Conservation (phyloP, 2,113 vertebrate genomes). For the Scolopax mira region DNA sequence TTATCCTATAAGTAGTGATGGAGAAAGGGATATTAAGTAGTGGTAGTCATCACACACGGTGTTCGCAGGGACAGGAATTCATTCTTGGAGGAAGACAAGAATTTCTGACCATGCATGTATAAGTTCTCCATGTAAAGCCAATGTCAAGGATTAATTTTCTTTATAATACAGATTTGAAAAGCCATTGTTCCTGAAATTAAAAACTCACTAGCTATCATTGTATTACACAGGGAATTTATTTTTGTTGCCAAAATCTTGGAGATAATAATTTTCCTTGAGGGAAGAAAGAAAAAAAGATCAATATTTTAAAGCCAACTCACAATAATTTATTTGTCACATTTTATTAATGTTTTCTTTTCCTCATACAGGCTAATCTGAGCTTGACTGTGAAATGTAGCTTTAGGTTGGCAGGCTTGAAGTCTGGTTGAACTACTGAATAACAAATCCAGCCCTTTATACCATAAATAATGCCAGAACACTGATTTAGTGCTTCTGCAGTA, state of each 20-base stretch:
- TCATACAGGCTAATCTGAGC: background rate
- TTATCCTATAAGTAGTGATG: background rate
- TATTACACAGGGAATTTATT: background rate
- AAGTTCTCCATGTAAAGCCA: background rate
- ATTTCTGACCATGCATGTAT: background rate
- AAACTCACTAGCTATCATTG: background rate
- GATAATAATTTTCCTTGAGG: background rate
- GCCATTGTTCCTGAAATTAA: background rate
- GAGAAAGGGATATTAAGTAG: background rate
- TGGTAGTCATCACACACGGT: rapidly evolving
- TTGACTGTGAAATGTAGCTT: background rate
- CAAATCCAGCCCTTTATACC: background rate
- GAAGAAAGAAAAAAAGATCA: background rate
- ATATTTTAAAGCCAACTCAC: background rate
- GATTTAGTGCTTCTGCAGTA: background rate
- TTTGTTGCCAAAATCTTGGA: background rate
- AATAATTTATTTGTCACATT: background rate
- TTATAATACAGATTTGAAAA: background rate
- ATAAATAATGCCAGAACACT: background rate
- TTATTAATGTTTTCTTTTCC: background rate
- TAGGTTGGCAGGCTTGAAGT: background rate
- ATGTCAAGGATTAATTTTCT: background rate
- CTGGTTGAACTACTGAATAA: background rate
- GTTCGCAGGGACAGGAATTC: background rate
- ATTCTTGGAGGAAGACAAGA: background rate